Evolutionary conservation across 1,140 invertebrate species (phyloP), one percentile per base, ranked within the genome.

Genomic region (Sycobia sp.): DNA sequence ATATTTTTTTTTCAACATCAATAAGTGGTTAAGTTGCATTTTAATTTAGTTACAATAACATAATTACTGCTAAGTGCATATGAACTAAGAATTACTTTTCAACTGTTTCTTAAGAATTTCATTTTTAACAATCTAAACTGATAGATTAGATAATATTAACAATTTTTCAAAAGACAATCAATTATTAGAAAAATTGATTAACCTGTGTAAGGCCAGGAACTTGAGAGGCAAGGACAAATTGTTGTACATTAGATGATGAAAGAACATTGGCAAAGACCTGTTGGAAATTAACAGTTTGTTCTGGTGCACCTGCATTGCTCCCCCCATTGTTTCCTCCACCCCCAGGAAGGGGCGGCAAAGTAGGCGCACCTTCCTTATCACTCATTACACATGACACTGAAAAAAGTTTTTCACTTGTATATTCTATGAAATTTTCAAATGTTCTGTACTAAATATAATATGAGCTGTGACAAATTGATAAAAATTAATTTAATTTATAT

Each of bases 381-480:
- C 77, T 82, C 82, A 83, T 83, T 74, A 80, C 79, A 81, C 72
- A 75, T 79, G 69, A 79, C 70, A 73, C 80, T 81, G 69, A n/a
- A 79, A 75, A 63, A 66, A 66, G 44, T 50, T 49, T 7, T 1
- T n/a, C n/a, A n/a, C n/a, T n/a, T n/a, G n/a, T n/a, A n/a, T n/a
- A n/a, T 47, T 36, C 27, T 43, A 25, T 27, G 23, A 34, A n/a
- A 5, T 16, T 62, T 10, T 16, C 39, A 56, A 36, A 25, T 44
- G 47, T 16, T 56, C 20, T 18, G n/a, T 38, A 3, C 9, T 56
- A n/a, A n/a, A n/a, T n/a, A n/a, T n/a, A n/a, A n/a, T 18, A 0
- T 56, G 13, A 32, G 20, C 10, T 14, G n/a, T 44, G 14, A 20
- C 1, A 13, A 2, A 43, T 44, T 56, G 39, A 11, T 16, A 56